Conservation (phyloP, 2,888 invertebrate species). For the Sabatieria punctata region DNA sequence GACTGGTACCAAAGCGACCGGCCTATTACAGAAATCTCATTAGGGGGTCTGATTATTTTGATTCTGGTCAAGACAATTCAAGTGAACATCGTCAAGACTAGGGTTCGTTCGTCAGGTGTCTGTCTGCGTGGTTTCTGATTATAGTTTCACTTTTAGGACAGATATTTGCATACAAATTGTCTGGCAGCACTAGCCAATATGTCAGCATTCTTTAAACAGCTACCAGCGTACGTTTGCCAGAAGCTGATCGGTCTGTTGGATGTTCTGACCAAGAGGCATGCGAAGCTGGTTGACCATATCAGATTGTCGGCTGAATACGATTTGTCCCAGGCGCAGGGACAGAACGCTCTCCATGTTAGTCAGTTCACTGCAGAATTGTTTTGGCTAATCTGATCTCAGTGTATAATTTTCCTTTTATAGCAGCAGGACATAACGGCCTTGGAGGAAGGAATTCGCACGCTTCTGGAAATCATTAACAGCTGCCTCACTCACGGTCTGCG, state of each 20-base stretch:
- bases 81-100: slow-evolving; percentile 85
- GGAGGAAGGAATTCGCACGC: slow-evolving; percentile 88
- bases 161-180: slow-evolving; percentile 90
- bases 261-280: slow-evolving; percentile 47
- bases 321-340: slow-evolving; percentile 3
- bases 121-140: neutral
- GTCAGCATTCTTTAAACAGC: slow-evolving; percentile 71
- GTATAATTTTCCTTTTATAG: no score
- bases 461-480: slow-evolving; percentile 90
- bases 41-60: slow-evolving; percentile 79
- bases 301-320: slow-evolving; percentile 14
- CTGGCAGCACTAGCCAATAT: slow-evolving; percentile 94
- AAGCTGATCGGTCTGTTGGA: slow-evolving; percentile 48
- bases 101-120: slow-evolving; percentile 40
- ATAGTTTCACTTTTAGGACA: slow-evolving; percentile 21
- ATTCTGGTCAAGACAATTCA: slow-evolving; percentile 92
- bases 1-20: slow-evolving; percentile 78
- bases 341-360: neutral
- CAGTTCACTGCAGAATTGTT: no score
- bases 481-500: slow-evolving; percentile 66
- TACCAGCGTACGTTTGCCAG: slow-evolving; percentile 91
- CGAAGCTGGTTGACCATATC: slow-evolving; percentile 25
- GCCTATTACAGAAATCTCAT: slow-evolving; percentile 68
- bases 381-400: no score
- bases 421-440: slow-evolving; percentile 75